These are phyloP conservation scores for Drosophila teissieri DNA, from an alignment of 1,140 invertebrate genomes.

Conservation along the genomic window DNA sequence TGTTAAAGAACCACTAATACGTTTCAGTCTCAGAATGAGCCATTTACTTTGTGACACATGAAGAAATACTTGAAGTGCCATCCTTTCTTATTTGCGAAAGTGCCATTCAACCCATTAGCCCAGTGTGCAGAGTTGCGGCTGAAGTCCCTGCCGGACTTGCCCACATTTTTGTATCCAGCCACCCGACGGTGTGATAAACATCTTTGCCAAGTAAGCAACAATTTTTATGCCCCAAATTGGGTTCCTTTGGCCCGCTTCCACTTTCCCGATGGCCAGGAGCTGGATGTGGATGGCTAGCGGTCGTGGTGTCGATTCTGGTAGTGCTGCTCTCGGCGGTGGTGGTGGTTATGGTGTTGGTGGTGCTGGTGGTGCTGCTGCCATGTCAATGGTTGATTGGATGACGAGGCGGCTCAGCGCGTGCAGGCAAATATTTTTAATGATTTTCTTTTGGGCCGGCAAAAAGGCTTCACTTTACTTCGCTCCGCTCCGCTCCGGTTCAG, in stretches of 20 bases:
- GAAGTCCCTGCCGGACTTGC: conserved; percentile 8
- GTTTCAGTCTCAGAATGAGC: background rate
- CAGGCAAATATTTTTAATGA: conserved; percentile 82
- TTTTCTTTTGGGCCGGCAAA: conserved; percentile 56
- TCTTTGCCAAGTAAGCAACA: conserved; percentile 84
- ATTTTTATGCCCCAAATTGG: conserved; percentile 83
- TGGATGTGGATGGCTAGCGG: conserved; percentile 10
- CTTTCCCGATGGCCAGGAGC: conserved; percentile 19
- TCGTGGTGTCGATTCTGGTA: conserved; percentile 18
- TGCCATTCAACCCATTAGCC: background rate
- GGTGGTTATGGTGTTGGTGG: background rate
- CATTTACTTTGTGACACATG: too few relatives aligned
- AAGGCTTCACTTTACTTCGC: conserved; percentile 24
- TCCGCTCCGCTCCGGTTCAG: too few relatives aligned
- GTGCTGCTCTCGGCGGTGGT: background rate
- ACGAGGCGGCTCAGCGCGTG: conserved; percentile 76
- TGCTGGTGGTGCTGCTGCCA: conserved; percentile 1
- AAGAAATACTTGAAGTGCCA: background rate
- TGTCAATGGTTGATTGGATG: conserved; percentile 71
- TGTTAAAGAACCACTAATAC: too few relatives aligned
- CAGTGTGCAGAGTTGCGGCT: conserved; percentile 24
- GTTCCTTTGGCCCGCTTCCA: conserved; percentile 49
- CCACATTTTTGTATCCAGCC: conserved; percentile 38
- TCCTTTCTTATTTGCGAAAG: background rate
- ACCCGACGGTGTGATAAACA: conserved; percentile 77